Evolutionary conservation across 1,140 invertebrate species (phyloP).

Genomic region (Drosophila nigrodunni): DNA sequence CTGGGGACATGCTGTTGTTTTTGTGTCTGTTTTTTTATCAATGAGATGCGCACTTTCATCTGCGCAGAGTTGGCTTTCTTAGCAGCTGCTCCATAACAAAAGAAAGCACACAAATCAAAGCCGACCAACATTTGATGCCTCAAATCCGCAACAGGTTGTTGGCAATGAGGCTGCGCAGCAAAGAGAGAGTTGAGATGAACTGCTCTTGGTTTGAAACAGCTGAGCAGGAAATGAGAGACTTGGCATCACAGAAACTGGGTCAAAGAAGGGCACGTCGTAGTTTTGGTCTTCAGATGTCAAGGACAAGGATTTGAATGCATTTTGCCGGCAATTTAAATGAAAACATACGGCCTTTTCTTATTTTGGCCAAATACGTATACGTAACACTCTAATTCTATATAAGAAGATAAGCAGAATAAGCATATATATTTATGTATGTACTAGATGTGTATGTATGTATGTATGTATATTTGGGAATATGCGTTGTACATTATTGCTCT

Average conservation of each 20-base stretch:
- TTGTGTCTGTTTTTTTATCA: conserved; percentile 47
- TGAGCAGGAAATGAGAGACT: conserved; percentile 24
- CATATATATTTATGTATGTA: conserved; percentile 3
- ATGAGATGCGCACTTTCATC: conserved; percentile 65
- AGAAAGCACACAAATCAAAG: neutral
- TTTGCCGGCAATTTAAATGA: conserved; percentile 16
- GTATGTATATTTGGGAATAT: conserved; percentile 30
- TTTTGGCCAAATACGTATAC: conserved; percentile 21
- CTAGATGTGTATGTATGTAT: conserved; percentile 18
- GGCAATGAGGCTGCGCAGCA: conserved; percentile 66
- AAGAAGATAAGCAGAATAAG: conserved; percentile 3
- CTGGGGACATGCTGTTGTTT: neutral
- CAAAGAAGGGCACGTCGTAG: conserved; percentile 44
- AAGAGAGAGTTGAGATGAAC: conserved; percentile 27
- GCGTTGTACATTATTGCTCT: conserved; percentile 79
- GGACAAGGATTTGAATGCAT: conserved; percentile 53
- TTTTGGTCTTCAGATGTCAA: conserved; percentile 55
- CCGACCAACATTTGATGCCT: conserved; percentile 27
- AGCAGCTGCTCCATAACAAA: conserved; percentile 54
- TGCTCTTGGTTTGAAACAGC: conserved; percentile 48
- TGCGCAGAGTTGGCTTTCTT: conserved; percentile 45
- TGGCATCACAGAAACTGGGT: conserved; percentile 48
- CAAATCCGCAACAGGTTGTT: conserved; percentile 55
- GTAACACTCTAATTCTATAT: conserved; percentile 9
- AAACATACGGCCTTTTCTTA: conserved; percentile 17